Evolutionary conservation across 2,888 invertebrate species (phyloP), one percentile per base, ranked within the genome.

Genomic region (Neoaliturus tenellus): DNA sequence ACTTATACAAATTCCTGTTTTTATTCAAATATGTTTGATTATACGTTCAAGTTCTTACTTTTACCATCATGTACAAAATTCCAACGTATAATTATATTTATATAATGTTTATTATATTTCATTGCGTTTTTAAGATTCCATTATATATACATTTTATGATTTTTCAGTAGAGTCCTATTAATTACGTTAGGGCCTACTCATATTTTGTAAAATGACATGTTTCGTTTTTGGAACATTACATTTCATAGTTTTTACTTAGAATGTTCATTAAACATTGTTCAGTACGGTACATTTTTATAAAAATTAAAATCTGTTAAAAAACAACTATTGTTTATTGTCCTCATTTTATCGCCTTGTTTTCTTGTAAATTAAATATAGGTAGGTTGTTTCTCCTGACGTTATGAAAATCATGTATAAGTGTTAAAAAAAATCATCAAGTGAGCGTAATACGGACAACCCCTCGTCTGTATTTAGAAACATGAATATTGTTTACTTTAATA

Each of bases 341-440:
- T 14, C 48, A 4, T 23, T 25, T 12, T 23, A 62, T 31, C 12
- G 25, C 62, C 25, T 31, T 12, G 3, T 25, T 28, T 28, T 10
- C 3, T 2, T 3, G 8, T 62, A 12, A 28, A 62, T 25, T 25
- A 17, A 5, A 28, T 25, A 62, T 62, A 62, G 62, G 25, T 25
- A 20, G 62, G 62, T 4, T 62, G 62, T 62, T 62, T 62, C 62
- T 31, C 31, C 25, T 62, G 20, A 62, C 62, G 62, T 62, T 62
- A 62, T 62, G 25, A 62, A 31, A 62, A 62, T 62, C 62, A 12
- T 62, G 62, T 62, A 62, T 67, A 31, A 67, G 67, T 3, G 67
- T 3, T 35, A 67, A 10, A n/a, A n/a, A n/a, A n/a, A n/a, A n/a
- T n/a, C n/a, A n/a, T n/a, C n/a, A n/a, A n/a, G n/a, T n/a, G n/a